Evolutionary conservation across 2,888 invertebrate species (phyloP).

Genomic region (Crocallis elinguaria): DNA sequence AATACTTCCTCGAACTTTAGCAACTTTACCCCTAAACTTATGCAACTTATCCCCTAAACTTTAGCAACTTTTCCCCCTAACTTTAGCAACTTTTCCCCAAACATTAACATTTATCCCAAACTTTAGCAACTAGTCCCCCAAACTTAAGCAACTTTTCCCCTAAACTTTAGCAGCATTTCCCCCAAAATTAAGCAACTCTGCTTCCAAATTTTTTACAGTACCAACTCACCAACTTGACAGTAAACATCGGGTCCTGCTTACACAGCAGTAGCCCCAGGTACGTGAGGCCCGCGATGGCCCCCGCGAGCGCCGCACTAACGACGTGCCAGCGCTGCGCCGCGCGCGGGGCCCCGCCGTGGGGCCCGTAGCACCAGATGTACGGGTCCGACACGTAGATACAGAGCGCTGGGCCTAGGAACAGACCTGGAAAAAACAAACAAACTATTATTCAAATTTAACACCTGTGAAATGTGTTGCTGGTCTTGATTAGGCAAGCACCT

Average conservation of each 20-base stretch:
- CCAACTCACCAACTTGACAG: slow-evolving; percentile 81
- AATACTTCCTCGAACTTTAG: too few species aligned
- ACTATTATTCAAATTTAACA: not conserved
- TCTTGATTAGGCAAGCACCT: too few species aligned
- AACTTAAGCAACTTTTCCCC: not conserved
- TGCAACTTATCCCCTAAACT: too few species aligned
- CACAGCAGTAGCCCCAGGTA: slow-evolving; percentile 64
- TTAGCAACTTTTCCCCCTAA: too few species aligned
- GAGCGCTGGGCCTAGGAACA: slow-evolving; percentile 64
- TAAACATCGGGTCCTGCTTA: slow-evolving; percentile 87
- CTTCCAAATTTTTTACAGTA: not conserved
- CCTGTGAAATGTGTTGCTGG: too few species aligned
- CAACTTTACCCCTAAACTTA: too few species aligned
- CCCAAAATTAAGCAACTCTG: not conserved
- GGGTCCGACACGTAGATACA: slow-evolving; percentile 74
- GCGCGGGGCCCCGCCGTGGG: slow-evolving; percentile 21
- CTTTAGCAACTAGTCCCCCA: not conserved
- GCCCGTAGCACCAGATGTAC: slow-evolving; percentile 63
- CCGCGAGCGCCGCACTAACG: slow-evolving; percentile 12
- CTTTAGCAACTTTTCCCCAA: not conserved
- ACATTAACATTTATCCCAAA: not conserved
- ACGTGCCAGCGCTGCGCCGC: slow-evolving; percentile 46
- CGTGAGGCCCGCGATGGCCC: slow-evolving; percentile 45
- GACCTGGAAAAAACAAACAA: slow-evolving; percentile 46
- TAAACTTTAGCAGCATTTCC: not conserved